A percentile compares a stretch with the other conserved stretches of the same genome.
Conservation (phyloP, 2,888 invertebrate genomes). For the Noctua janthe region DNA sequence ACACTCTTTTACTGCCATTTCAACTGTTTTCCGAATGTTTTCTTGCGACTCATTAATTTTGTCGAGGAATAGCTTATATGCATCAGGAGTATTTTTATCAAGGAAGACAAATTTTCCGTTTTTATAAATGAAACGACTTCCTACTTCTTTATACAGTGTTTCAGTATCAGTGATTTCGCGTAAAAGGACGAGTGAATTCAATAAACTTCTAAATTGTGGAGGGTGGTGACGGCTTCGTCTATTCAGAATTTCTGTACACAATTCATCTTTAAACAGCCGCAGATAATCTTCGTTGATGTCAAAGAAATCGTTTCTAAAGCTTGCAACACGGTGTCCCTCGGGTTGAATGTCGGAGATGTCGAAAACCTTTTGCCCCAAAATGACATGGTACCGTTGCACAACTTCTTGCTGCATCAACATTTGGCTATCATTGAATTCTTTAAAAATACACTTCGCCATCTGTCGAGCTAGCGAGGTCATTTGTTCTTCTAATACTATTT, state of each 20-base stretch:
- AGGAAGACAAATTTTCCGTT: conserved; percentile 38
- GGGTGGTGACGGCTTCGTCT: background rate
- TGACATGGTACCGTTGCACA: conserved; percentile 46
- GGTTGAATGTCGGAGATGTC: conserved; percentile 28
- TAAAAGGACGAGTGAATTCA: background rate
- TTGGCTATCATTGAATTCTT: conserved; percentile 14
- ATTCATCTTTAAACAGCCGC: conserved; percentile 28
- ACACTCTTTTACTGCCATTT: conserved; percentile 15
- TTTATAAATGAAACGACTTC: conserved; percentile 21
- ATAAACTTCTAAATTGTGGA: background rate
- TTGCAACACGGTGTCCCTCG: conserved; percentile 25
- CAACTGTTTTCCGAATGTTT: conserved; percentile 24
- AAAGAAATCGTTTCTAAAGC: conserved; percentile 46
- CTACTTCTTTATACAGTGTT: background rate
- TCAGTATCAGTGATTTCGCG: background rate
- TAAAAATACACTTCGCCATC: conserved; percentile 31
- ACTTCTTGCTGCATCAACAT: conserved; percentile 47
- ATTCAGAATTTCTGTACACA: conserved; percentile 35
- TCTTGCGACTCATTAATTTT: conserved; percentile 22
- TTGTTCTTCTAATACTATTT: conserved; percentile 38
- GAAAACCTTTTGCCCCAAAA: conserved; percentile 43
- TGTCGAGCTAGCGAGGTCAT: conserved; percentile 34
- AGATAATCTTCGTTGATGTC: conserved; percentile 8
- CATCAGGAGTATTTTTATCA: background rate
- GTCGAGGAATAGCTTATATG: conserved; percentile 11